phyloP scores from a whole-genome alignment of 2,888 invertebrate genomes.

The Drosophila kanekoi region DNA sequence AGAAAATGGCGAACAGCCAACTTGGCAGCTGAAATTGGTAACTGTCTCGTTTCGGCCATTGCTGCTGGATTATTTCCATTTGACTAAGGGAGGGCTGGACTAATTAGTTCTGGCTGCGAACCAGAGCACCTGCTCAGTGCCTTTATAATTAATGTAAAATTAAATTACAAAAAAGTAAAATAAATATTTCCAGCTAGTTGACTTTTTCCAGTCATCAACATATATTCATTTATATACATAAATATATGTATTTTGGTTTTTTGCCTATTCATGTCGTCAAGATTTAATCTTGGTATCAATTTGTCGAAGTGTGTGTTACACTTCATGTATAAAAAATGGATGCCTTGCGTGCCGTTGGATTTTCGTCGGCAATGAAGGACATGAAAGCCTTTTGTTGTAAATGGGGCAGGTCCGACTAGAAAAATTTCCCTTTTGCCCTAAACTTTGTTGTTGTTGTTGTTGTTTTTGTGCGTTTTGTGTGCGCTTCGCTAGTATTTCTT shows the following conservation, averaged over 20 bases:
- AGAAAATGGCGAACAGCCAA: constrained; percentile 63
- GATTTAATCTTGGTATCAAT: constrained; percentile 82
- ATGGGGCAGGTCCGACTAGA: constrained; percentile 51
- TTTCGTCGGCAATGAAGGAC: constrained; percentile 47
- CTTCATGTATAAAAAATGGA: constrained; percentile 69
- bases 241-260: constrained; percentile 1
- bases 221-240: constrained; percentile 1
- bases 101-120: constrained; percentile 62
- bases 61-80: constrained; percentile 26
- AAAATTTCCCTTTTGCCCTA: constrained; percentile 6
- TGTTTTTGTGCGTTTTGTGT: constrained; percentile 55
- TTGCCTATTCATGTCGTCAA: constrained; percentile 44
- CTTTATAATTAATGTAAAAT: constrained; percentile 58
- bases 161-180: constrained; percentile 42
- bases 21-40: constrained; percentile 46
- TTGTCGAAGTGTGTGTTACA: constrained; percentile 76
- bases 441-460: neutral
- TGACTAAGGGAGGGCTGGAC: neutral
- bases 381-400: constrained; percentile 63
- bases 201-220: constrained; percentile 4
- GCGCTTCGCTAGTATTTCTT: constrained; percentile 47
- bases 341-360: constrained; percentile 57
- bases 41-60: constrained; percentile 40
- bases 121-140: constrained; percentile 40
- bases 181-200: neutral